Percentiles rank a stretch among this genome's conserved stretches.
Conservation (phyloP, 2,113 vertebrate species). For the Hystrix brachyura region DNA sequence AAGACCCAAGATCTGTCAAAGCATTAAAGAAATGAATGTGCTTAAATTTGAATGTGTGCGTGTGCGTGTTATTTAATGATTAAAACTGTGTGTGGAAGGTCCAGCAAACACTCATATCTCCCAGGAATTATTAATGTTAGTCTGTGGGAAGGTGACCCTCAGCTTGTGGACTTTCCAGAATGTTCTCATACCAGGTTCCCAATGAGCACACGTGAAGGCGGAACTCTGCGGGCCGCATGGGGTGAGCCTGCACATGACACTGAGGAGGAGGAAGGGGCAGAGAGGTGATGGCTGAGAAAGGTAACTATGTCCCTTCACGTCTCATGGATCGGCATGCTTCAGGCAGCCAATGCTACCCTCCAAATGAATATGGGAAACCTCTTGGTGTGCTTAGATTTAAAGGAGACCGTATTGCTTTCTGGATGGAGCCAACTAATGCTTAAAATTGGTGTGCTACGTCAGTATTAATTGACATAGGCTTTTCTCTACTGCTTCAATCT, state of each 20-base stretch:
- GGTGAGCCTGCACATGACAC: not conserved
- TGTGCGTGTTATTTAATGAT: not conserved
- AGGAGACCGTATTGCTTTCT: not conserved
- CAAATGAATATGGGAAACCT: not conserved
- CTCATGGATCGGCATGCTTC: not conserved
- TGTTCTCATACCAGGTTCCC: not conserved
- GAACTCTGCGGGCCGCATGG: accelerated
- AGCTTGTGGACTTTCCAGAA: not conserved
- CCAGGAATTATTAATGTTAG: not conserved
- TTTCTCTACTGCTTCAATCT: not conserved
- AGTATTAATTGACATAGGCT: not conserved
- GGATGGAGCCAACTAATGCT: not conserved
- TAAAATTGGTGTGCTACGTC: not conserved
- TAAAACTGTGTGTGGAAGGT: not conserved
- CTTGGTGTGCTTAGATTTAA: not conserved
- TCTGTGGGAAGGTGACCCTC: not conserved
- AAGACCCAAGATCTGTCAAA: slow-evolving; percentile 6
- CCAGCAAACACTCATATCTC: slow-evolving; percentile 25
- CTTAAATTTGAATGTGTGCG: not conserved
- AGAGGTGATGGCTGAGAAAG: not conserved
- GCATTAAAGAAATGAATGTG: not conserved
- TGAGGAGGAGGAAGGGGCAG: not conserved
- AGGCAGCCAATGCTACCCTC: not conserved
- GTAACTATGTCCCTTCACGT: not conserved
- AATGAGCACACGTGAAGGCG: not conserved